phyloP scores from a whole-genome alignment of 2,113 vertebrate species.

The Dasypus novemcinctus region DNA sequence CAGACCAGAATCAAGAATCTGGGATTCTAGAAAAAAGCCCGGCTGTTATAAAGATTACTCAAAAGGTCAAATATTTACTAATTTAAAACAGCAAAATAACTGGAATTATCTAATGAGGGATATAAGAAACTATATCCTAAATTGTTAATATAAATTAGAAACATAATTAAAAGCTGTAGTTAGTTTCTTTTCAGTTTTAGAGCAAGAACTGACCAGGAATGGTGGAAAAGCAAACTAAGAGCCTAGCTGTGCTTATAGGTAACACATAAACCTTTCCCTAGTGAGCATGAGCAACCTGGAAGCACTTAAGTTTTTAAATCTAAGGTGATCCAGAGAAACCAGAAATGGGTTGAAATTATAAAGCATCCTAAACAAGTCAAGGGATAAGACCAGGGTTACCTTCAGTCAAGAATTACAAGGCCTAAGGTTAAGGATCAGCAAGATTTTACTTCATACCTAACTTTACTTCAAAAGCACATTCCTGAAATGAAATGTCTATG shows the following conservation, averaged over 20 bases:
- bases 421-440: background rate
- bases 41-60: background rate
- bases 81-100: conserved; percentile 2
- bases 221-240: background rate
- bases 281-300: background rate
- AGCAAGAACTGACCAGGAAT: conserved; percentile 8
- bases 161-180: background rate
- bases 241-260: background rate
- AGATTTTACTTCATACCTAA: background rate
- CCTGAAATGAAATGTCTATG: background rate
- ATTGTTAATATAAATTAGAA: background rate
- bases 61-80: background rate
- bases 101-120: conserved; percentile 17
- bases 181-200: conserved; percentile 7
- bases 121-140: background rate
- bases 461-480: background rate
- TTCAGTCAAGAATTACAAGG: background rate
- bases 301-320: background rate
- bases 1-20: background rate
- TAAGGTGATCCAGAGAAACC: background rate
- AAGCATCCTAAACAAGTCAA: background rate
- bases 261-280: background rate
- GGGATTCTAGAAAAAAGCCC: background rate
- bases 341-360: conserved; percentile 2
- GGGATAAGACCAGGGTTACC: background rate